phyloP scores from a whole-genome alignment of 2,797 vertebrate species.

The Phalloptychus januarius region DNA sequence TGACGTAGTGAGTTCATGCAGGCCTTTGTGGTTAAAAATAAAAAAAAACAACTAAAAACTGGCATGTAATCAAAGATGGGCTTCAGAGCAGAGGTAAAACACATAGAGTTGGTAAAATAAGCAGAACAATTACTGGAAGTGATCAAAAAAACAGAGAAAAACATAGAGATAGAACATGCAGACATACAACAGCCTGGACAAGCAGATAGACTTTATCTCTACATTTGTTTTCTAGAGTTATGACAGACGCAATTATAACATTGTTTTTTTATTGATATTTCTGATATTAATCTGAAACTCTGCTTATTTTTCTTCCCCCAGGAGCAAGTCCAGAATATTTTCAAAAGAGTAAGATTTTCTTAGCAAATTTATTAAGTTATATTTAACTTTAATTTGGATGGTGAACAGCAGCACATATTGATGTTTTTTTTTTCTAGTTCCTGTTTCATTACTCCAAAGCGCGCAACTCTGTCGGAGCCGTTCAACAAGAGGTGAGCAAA shows the following conservation, averaged over 20 bases:
- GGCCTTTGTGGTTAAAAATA: not conserved
- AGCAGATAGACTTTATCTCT: not conserved
- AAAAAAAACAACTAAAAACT: not conserved
- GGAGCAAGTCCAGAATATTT: slow-evolving; percentile 82
- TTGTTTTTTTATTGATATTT: not conserved
- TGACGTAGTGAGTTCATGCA: not conserved
- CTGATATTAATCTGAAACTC: not conserved
- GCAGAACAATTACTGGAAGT: not conserved
- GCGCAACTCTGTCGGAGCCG: slow-evolving; percentile 72
- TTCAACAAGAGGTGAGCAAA: slow-evolving; percentile 71
- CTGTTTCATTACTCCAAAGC: slow-evolving; percentile 85
- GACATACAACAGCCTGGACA: not conserved
- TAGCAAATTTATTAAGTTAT: not conserved
- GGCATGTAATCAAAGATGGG: not conserved
- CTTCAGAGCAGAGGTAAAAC: not conserved
- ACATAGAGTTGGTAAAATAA: too few relatives aligned
- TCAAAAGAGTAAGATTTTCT: slow-evolving; percentile 79
- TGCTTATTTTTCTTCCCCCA: slow-evolving; percentile 45
- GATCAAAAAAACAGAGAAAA: not conserved
- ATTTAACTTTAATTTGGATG: not conserved
- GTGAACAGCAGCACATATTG: not conserved
- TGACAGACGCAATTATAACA: not conserved
- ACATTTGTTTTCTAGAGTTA: not conserved
- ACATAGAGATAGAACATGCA: not conserved
- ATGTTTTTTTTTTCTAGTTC: slow-evolving; percentile 64